Evolutionary conservation across 2,113 vertebrate genomes (phyloP).

Genomic region (Myrmecobius fasciatus): DNA sequence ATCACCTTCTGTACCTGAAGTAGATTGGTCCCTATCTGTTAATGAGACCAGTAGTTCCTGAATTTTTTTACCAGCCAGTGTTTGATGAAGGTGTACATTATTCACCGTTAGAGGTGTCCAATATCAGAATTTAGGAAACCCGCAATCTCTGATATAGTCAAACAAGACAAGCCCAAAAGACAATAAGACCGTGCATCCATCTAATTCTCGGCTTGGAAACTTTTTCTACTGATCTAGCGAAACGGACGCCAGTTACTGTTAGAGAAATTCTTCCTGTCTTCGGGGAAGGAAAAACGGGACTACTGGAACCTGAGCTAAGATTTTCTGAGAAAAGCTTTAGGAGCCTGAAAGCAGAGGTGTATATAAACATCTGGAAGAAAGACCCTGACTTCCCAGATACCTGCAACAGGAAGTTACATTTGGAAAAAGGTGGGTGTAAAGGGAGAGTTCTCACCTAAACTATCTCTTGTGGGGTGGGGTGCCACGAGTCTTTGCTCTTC

Average conservation of each 20-base stretch:
- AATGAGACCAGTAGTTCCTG: not conserved
- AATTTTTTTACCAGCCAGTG: not conserved
- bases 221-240: not conserved
- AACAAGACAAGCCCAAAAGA: not conserved
- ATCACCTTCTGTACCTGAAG: not conserved
- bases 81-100: not conserved
- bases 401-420: not conserved
- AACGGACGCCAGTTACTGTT: not conserved
- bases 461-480: not conserved
- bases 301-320: no score
- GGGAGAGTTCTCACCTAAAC: not conserved
- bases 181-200: not conserved
- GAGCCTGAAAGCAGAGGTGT: no score
- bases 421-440: not conserved
- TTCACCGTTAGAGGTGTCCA: not conserved
- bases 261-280: not conserved
- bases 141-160: not conserved
- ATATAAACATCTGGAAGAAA: no score
- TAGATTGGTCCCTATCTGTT: not conserved
- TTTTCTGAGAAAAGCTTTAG: no score
- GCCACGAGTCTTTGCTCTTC: not conserved
- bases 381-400: not conserved
- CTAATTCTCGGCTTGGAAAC: not conserved
- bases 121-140: not conserved
- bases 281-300: no score